These are phyloP conservation scores for Mythimna vitellina DNA, from an alignment of 2,888 invertebrate genomes.

Conservation along the genomic window DNA sequence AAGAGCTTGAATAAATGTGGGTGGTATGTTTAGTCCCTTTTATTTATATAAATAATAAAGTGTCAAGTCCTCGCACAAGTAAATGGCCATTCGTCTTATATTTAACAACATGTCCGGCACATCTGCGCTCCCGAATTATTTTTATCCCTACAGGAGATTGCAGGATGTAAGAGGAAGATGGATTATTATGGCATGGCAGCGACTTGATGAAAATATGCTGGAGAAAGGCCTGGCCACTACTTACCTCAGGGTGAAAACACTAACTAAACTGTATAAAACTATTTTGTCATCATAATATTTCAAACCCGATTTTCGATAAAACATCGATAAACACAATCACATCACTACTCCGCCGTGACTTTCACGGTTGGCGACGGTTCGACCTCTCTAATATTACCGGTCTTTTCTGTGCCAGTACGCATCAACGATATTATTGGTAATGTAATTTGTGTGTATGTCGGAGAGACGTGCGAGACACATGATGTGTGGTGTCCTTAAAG, in stretches of 20 bases:
- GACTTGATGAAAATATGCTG: neutral
- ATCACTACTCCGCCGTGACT: constrained; percentile 69
- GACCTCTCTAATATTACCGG: constrained; percentile 72
- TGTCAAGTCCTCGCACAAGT: constrained; percentile 44
- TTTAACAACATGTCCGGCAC: constrained; percentile 61
- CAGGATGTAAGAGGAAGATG: constrained; percentile 49
- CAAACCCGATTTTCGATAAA: neutral
- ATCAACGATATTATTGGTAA: constrained; percentile 75
- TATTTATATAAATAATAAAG: constrained; percentile 48
- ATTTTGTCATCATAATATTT: neutral
- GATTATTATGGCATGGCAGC: constrained; percentile 29
- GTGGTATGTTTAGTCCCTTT: constrained; percentile 10
- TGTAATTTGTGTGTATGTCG: constrained; percentile 71
- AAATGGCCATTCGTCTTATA: constrained; percentile 55
- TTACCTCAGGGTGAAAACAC: neutral
- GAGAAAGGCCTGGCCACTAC: neutral
- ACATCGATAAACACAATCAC: constrained; percentile 45
- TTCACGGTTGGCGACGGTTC: constrained; percentile 72
- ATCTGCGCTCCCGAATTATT: constrained; percentile 61
- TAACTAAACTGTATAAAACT: neutral
- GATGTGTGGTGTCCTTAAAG: constrained; percentile 27
- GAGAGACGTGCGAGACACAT: constrained; percentile 11
- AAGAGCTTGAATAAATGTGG: neutral
- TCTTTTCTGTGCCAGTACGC: constrained; percentile 71
- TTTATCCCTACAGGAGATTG: constrained; percentile 47